Evolutionary conservation across 2,797 vertebrate species (phyloP), one percentile per base, ranked within the genome.

Genomic region (Diceros bicornis): DNA sequence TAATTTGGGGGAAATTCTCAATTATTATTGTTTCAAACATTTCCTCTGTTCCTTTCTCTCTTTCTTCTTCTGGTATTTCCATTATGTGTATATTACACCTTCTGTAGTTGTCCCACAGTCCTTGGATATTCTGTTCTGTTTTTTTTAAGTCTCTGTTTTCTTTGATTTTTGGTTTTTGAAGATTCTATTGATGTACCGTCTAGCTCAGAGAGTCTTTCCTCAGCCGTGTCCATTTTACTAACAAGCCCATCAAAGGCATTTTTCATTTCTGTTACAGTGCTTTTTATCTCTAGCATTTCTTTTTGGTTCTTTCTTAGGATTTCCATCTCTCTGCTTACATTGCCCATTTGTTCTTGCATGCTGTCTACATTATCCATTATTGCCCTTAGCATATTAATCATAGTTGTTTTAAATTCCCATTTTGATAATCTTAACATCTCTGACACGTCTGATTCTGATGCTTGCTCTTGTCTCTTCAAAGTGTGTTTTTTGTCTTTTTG

Each of bases 201-300:
- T 55, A 64, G n/a, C n/a, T 62, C 57, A 64, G 34, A 57, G 57
- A 66, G 17, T 72, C 18, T 61, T 91, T 82, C 41, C 57, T 85
- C 34, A 84, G 8, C 41, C 41, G 41, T 55, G 50, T 66, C 21
- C 78, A 71, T 17, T 61, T 37, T 61, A 71, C 32, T 72, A 61
- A 50, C 72, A 82, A 47, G 21, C 17, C 66, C n/a, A 85, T 41
- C 34, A 75, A 75, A 84, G n/a, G 9, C 27, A 25, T 52, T 37
- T 57, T 71, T 59, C 29, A 64, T 41, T 66, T 57, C 34, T 44
- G 27, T 64, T 85, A 55, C 4, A 44, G 59, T 57, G n/a, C 41
- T 92, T 83, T 84, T 92, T 62, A 23, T 75, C 59, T 75, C 20
- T n/a, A 66, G 44, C 50, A 85, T 75, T 64, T 84, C 81, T 66